Base-by-base conservation (phyloP, 1,140 invertebrate species). In the Drosophila athabasca region DNA sequence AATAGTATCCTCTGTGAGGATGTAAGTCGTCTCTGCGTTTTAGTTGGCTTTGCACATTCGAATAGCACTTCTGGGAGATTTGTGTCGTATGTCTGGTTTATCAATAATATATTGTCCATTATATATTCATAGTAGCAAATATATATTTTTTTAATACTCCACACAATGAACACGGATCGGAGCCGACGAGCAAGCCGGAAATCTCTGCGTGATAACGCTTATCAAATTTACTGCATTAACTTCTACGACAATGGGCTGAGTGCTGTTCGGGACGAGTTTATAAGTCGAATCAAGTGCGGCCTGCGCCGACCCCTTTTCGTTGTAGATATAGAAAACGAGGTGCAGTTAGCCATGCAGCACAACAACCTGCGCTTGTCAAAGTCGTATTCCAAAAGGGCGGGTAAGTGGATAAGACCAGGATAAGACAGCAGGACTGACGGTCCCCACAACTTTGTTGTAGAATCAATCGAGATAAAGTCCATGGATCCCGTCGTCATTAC, bases 231-330 rank as follows among this genome's bases (percentile, higher is more conserved):
- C 53, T 85, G 82, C 35, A 9, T 87, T 3, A 83, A 89, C n/a
- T 87, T 87, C 51, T 73, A 87, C 26, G 83, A 87, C 43, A 83
- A 62, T 8, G 79, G 83, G 0, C 49, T 87, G 13, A 57, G 3
- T 26, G 84, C 79, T 15, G 61, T 89, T n/a, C 71, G 83, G 0
- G 60, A 87, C 52, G 83, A 83, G 61, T 87, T 67, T 7, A 45
- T 87, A 0, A 76, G 76, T 3, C 64, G 85, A 31, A 43, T 79
- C 3, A 58, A 53, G 31, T 24, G 45, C 5, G 83, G 83, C 0
- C 11, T 61, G 13, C 79, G 83, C 7, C 61, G 79, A 11, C 67
- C 72, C 2, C 31, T 87, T 0, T 87, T 89, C 35, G 79, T 83
- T 3, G 79, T 87, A 29, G 84, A 87, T 41, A 11, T 87, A 24